Base-by-base conservation (phyloP, 2,797 vertebrate genomes). In the Pristis pectinata region DNA sequence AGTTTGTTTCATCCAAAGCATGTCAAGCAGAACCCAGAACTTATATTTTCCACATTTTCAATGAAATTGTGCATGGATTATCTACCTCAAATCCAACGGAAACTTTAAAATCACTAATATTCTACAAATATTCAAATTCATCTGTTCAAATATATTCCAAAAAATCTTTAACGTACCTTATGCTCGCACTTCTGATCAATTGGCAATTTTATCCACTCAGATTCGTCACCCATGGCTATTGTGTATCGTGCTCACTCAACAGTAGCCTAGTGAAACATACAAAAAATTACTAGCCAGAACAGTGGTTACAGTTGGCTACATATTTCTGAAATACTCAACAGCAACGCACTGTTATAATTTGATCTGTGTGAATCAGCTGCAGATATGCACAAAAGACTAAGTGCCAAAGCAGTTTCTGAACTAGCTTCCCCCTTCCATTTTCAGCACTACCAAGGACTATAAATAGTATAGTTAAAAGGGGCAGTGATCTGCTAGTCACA, bases 101-200 rank as follows among this genome's bases (percentile, higher is more conserved):
- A 80, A 56, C 56, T 85, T 56, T 49, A 49, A 22, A 91, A 64
- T 91, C n/a, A 22, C 61, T 37, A 37, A 44, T 80, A 41, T 22
- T 64, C n/a, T 22, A 91, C 59, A 87, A 82, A 82, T 82, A 85
- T 85, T 61, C 49, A 53, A 27, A n/a, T 2, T 11, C 34, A 91
- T 41, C 8, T 11, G 22, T 67, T 64, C n/a, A 91, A 91, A 24
- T 41, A 91, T 67, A 67, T 8, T 41, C 44, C 72, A 74, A 82
- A 8, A 49, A 74, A 82, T 67, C 6, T 37, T 41, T 24, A 24
- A 94, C 95, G 97, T 96, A 99, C 99, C 98, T 99, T 99, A 95
- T 99, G 99, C 97, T 99, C 99, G 97, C 99, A 99, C 97, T 99
- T 99, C 96, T 99, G 99, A 96, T 99, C 99, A 95, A 98, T 96